These are phyloP conservation scores for Crypturellus undulatus DNA, from an alignment of 2,113 vertebrate species.

Conservation along the genomic window DNA sequence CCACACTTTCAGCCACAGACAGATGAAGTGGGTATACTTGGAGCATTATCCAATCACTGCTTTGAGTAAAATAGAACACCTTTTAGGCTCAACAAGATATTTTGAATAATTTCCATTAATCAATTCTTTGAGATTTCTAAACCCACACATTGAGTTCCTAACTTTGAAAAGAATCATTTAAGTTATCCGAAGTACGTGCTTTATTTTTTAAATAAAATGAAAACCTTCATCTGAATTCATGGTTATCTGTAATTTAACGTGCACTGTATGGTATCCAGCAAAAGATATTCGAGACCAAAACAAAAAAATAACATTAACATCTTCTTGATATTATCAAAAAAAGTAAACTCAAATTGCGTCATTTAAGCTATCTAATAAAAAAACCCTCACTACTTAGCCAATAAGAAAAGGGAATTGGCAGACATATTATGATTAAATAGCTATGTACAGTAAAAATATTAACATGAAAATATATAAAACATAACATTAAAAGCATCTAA, in stretches of 20 bases:
- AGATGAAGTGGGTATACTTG: not conserved
- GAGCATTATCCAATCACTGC: not conserved
- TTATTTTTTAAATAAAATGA: slow-evolving; percentile 12
- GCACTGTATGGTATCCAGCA: not conserved
- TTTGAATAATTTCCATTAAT: slow-evolving; percentile 21
- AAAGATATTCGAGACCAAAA: not conserved
- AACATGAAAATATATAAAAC: not conserved
- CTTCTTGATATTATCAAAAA: not conserved
- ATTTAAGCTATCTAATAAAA: not conserved
- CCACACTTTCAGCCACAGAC: not conserved
- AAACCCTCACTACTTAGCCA: not conserved
- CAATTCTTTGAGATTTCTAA: not conserved
- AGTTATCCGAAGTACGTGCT: not conserved
- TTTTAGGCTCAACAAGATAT: not conserved
- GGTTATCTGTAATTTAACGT: not conserved
- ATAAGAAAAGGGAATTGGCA: not conserved
- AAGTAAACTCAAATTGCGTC: not conserved
- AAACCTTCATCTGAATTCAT: not conserved
- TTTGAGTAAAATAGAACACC: not conserved
- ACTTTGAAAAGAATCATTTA: not conserved
- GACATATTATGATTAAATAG: not conserved
- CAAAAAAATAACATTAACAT: not conserved
- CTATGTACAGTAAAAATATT: not conserved
- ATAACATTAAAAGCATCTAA: not conserved
- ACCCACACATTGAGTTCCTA: not conserved